Conservation (phyloP, 2,888 invertebrate species). For the Polydrusus pterygomalis region DNA sequence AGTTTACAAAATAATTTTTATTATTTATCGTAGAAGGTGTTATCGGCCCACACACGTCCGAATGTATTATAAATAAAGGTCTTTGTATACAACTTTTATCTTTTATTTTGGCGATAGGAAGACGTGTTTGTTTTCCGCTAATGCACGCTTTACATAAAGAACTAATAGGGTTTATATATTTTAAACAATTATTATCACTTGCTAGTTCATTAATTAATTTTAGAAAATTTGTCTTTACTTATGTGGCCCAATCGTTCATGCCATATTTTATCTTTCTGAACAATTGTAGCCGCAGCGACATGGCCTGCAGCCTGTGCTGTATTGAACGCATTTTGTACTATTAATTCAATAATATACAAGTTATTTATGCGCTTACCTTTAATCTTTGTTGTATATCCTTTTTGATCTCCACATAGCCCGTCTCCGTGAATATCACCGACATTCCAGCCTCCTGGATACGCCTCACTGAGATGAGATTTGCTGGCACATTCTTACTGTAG, state of each 20-base stretch:
- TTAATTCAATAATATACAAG: slow-evolving; percentile 30
- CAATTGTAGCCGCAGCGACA: slow-evolving; percentile 16
- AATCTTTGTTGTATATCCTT: slow-evolving; percentile 31
- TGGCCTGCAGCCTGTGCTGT: slow-evolving; percentile 31
- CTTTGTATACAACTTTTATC: slow-evolving; percentile 58
- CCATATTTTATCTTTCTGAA: slow-evolving; percentile 49
- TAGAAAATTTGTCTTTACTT: slow-evolving; percentile 38
- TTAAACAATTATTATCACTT: neutral
- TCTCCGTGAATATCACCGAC: slow-evolving; percentile 45
- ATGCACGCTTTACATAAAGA: no score
- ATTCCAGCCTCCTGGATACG: slow-evolving; percentile 53
- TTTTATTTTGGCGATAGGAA: slow-evolving; percentile 56
- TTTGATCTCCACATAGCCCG: slow-evolving; percentile 40
- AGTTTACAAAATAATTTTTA: slow-evolving; percentile 45
- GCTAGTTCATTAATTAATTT: slow-evolving; percentile 29
- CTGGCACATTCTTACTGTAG: slow-evolving; percentile 62
- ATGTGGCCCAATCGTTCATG: slow-evolving; percentile 52
- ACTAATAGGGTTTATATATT: no score
- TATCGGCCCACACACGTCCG: slow-evolving; percentile 64
- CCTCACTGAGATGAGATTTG: slow-evolving; percentile 59
- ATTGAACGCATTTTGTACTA: slow-evolving; percentile 31
- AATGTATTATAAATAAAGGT: slow-evolving; percentile 64
- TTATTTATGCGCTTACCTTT: slow-evolving; percentile 46
- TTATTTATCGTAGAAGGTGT: slow-evolving; percentile 46
- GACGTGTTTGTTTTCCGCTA: no score